Percentiles rank a stretch among this genome's conserved stretches.
phyloP scores from a whole-genome alignment of 2,888 invertebrate species.

The Drosophila austrosaltans region DNA sequence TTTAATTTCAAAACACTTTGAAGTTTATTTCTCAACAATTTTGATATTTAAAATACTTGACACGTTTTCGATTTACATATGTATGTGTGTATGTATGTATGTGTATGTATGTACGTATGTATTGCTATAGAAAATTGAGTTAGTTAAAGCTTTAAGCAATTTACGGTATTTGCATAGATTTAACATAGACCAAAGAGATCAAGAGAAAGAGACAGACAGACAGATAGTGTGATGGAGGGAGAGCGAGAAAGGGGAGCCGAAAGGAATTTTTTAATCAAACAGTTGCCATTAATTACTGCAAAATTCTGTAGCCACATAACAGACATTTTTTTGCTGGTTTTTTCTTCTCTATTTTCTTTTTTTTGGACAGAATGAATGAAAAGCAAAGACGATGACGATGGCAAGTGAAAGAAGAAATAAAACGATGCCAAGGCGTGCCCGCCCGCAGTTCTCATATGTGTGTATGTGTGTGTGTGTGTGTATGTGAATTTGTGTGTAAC shows the following conservation, averaged over 20 bases:
- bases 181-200: not conserved
- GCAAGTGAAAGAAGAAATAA: constrained; percentile 36
- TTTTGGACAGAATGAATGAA: constrained; percentile 73
- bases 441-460: constrained; percentile 18
- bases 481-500: constrained; percentile 28
- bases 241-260: constrained; percentile 14
- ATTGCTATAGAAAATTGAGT: not conserved
- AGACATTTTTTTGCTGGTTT: constrained; percentile 54
- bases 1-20: not conserved
- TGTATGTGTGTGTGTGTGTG: constrained; percentile 23
- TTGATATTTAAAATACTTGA: not conserved
- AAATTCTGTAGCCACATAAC: constrained; percentile 80
- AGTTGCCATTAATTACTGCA: constrained; percentile 82
- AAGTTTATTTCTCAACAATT: constrained; percentile 10
- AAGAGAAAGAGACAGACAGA: not conserved
- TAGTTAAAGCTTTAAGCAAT: constrained; percentile 40
- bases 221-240: not conserved
- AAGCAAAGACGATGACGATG: constrained; percentile 44
- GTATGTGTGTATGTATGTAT: not conserved
- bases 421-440: constrained; percentile 54
- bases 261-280: constrained; percentile 83
- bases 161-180: constrained; percentile 71
- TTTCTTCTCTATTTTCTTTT: constrained; percentile 16
- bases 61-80: not conserved
- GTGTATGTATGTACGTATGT: not conserved